A percentile compares a stretch with the other conserved stretches of the same genome.
Conservation (phyloP, 2,888 invertebrate genomes). For the Macropis europaea region DNA sequence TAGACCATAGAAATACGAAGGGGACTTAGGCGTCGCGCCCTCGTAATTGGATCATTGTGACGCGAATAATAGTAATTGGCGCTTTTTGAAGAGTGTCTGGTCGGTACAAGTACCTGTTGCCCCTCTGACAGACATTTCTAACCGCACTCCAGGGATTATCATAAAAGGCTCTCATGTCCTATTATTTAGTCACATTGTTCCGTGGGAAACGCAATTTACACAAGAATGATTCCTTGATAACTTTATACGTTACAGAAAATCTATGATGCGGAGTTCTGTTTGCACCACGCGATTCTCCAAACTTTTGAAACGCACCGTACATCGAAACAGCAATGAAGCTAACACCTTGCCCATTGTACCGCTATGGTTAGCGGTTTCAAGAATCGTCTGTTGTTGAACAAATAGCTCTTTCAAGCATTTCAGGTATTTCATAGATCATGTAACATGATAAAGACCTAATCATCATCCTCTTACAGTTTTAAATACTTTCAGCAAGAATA, state of each 20-base stretch:
- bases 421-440: background rate
- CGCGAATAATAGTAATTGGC: constrained; percentile 46
- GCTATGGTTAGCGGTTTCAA: constrained; percentile 5
- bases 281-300: background rate
- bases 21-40: constrained; percentile 26
- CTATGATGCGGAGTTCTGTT: background rate
- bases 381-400: background rate
- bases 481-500: too few species aligned
- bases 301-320: background rate
- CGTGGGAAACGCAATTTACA: background rate
- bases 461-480: too few species aligned
- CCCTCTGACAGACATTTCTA: constrained; percentile 16
- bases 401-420: background rate
- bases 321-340: background rate
- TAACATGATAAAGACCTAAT: too few species aligned
- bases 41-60: constrained; percentile 57
- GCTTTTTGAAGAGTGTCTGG: constrained; percentile 33
- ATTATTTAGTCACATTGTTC: background rate
- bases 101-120: constrained; percentile 32
- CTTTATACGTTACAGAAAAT: background rate
- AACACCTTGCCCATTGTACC: background rate
- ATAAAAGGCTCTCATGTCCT: background rate
- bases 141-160: background rate
- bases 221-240: background rate
- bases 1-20: constrained; percentile 37